phyloP scores from a whole-genome alignment of 2,888 invertebrate species.

The Coleophora flavipennella region DNA sequence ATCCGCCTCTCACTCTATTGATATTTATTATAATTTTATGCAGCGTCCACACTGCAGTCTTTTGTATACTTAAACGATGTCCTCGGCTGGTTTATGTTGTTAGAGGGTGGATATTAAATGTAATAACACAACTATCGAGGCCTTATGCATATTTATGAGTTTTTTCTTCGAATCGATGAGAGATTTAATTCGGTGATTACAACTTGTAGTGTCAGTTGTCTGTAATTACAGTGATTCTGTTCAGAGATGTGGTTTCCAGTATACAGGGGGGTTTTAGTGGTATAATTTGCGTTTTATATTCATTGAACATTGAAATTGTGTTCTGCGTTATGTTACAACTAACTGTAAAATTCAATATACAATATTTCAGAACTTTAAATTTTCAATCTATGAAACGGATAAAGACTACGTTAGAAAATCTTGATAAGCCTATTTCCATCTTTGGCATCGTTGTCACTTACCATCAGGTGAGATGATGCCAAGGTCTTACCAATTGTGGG shows the following conservation, averaged over 20 bases:
- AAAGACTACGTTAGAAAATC: too few species aligned
- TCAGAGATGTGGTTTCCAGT: slow-evolving; percentile 15
- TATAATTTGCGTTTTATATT: slow-evolving; percentile 1
- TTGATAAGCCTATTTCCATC: too few species aligned
- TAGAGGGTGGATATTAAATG: slow-evolving; percentile 47
- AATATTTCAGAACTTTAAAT: too few species aligned
- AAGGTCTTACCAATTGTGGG: too few species aligned
- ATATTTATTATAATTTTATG: slow-evolving; percentile 72
- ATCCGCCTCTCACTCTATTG: slow-evolving; percentile 30
- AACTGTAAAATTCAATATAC: too few species aligned
- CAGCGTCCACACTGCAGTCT: slow-evolving; percentile 46
- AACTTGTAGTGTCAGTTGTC: slow-evolving; percentile 45
- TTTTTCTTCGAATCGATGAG: slow-evolving; percentile 32
- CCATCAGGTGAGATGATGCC: too few species aligned
- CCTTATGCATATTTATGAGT: slow-evolving; percentile 55
- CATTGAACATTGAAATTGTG: background rate
- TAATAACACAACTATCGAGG: slow-evolving; percentile 30
- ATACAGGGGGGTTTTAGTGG: slow-evolving; percentile 16
- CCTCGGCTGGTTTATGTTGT: slow-evolving; percentile 50
- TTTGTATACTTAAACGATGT: slow-evolving; percentile 63
- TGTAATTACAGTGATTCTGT: slow-evolving; percentile 38
- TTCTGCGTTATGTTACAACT: too few species aligned
- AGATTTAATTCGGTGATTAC: slow-evolving; percentile 53
- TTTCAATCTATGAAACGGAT: too few species aligned
- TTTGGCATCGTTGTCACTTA: too few species aligned